Conservation (phyloP, 35 echinoderm and acorn worm species). For the Antedon bifida region DNA sequence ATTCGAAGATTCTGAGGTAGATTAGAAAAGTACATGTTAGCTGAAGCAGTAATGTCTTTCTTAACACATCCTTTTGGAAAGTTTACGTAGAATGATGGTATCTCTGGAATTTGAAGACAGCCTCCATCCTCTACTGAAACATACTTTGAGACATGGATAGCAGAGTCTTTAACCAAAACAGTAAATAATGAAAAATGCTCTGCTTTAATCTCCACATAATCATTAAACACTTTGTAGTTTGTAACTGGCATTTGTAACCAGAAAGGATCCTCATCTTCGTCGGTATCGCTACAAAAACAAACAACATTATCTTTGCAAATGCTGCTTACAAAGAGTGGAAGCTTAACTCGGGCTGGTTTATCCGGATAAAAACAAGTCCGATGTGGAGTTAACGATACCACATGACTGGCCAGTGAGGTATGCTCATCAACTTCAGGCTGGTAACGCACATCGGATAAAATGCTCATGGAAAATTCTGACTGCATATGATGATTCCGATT, state of each 20-base stretch:
- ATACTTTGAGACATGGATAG: neutral
- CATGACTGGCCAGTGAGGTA: conserved; percentile 33
- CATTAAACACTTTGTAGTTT: conserved; percentile 42
- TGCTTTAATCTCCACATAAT: conserved; percentile 57
- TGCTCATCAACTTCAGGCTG: conserved; percentile 28
- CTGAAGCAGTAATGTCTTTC: conserved; percentile 37
- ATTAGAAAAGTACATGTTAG: conserved; percentile 54
- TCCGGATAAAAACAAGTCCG: conserved; percentile 64
- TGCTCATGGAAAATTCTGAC: conserved; percentile 50
- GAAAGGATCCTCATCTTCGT: conserved; percentile 42
- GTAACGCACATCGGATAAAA: conserved; percentile 29
- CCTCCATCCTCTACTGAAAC: conserved; percentile 53
- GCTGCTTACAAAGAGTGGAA: conserved; percentile 45
- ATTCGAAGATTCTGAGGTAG: conserved; percentile 28
- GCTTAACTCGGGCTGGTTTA: conserved; percentile 51
- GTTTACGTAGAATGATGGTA: conserved; percentile 54
- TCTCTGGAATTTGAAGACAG: conserved; percentile 44
- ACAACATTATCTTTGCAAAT: conserved; percentile 38
- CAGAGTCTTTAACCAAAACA: neutral
- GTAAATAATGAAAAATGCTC: conserved; percentile 73
- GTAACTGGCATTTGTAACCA: conserved; percentile 64
- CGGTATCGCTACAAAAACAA: conserved; percentile 60
- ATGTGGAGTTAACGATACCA: conserved; percentile 64
- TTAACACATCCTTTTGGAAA: conserved; percentile 53
- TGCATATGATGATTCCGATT: conserved; percentile 57